Conservation (phyloP, 1,140 invertebrate species). For the Saccostrea echinata region DNA sequence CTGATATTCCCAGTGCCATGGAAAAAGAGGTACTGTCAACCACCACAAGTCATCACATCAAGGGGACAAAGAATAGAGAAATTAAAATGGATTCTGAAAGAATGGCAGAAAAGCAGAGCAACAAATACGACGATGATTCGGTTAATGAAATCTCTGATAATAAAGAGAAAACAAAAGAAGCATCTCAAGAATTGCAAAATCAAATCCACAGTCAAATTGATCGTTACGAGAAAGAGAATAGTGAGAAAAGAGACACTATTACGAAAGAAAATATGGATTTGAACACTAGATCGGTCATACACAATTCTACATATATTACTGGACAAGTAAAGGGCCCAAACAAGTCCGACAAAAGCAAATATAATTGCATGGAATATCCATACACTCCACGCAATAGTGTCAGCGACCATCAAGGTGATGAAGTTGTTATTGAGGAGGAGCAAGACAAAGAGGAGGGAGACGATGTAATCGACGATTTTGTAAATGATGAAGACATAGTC, state of each 20-base stretch:
- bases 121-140: neutral
- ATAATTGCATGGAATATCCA: neutral
- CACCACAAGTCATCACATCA: neutral
- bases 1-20: neutral
- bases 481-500: constrained; percentile 10
- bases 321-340: neutral
- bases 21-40: neutral
- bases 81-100: neutral
- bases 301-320: neutral
- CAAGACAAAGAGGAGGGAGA: neutral
- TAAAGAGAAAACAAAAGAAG: neutral
- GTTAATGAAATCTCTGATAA: neutral
- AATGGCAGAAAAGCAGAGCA: neutral
- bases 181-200: no score
- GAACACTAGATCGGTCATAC: neutral
- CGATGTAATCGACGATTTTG: neutral
- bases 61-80: neutral
- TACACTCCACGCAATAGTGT: neutral
- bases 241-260: no score
- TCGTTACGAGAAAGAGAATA: no score
- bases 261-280: no score
- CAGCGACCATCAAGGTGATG: neutral
- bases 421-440: neutral
- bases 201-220: no score
- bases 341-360: neutral